A percentile compares a stretch with the other conserved stretches of the same genome.
Conservation (phyloP, 2,113 vertebrate species). For the Pedetes capensis region DNA sequence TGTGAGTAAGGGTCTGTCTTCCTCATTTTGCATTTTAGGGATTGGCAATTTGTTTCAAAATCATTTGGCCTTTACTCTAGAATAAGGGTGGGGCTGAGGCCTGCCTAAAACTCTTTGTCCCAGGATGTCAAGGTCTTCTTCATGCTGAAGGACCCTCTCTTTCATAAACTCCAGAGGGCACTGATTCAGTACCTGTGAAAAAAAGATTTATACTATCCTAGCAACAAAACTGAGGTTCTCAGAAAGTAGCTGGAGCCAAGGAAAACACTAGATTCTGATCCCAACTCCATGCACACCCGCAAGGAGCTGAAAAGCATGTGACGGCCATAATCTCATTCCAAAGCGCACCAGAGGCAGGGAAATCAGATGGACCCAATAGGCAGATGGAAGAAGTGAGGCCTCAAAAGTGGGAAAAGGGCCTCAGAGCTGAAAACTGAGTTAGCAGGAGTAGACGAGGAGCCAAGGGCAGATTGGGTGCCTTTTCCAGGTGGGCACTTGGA, state of each 20-base stretch:
- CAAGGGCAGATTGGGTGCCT: not conserved
- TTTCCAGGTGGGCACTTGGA: not conserved
- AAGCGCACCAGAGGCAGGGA: not conserved
- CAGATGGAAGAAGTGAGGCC: not conserved
- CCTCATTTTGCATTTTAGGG: not conserved
- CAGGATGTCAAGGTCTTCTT: not conserved
- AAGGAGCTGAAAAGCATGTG: slow-evolving; percentile 37
- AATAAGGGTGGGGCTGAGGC: not conserved
- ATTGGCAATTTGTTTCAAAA: not conserved
- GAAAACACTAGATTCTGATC: slow-evolving; percentile 46
- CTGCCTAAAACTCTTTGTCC: not conserved
- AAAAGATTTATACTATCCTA: not conserved
- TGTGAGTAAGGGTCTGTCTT: not conserved
- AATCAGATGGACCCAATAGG: not conserved
- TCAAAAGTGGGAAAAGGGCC: not conserved
- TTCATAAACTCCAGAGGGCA: not conserved
- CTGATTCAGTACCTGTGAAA: not conserved
- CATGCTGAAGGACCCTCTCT: not conserved
- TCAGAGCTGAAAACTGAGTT: fast-evolving
- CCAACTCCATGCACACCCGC: not conserved
- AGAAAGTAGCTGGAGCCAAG: slow-evolving; percentile 67
- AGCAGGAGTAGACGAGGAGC: not conserved
- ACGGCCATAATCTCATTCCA: not conserved
- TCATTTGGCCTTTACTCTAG: not conserved
- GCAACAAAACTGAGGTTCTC: not conserved